Conservation (phyloP, 2,113 vertebrate genomes). For the Gallinago jamesoni region DNA sequence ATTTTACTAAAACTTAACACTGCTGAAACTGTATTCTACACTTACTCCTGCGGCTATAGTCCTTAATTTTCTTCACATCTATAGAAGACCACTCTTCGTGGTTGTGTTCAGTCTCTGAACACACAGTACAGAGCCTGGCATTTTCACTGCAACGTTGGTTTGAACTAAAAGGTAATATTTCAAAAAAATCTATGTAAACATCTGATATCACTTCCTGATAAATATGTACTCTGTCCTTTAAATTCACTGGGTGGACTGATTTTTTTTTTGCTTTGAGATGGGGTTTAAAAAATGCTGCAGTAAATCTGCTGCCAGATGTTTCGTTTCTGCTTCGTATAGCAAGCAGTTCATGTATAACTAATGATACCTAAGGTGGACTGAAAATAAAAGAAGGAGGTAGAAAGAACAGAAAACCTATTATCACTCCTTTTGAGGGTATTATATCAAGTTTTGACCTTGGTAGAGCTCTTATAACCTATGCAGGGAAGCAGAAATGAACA, state of each 20-base stretch:
- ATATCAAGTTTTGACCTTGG: background rate
- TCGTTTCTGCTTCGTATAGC: background rate
- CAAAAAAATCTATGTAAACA: background rate
- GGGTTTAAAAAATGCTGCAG: background rate
- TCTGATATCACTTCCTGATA: background rate
- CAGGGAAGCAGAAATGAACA: background rate
- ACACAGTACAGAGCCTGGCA: background rate
- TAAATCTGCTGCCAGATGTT: background rate
- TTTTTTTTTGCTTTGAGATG: background rate
- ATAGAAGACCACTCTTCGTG: background rate
- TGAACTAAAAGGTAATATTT: background rate
- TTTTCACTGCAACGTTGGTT: background rate
- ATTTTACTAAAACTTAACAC: background rate
- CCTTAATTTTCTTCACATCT: background rate
- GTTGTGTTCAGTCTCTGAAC: background rate
- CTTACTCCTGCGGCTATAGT: background rate
- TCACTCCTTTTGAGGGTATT: background rate
- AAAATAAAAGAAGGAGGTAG: background rate
- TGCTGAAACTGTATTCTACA: fast-evolving
- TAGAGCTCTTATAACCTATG: background rate
- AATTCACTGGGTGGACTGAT: background rate
- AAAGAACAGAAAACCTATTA: background rate
- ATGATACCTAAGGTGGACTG: background rate
- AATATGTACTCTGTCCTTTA: background rate
- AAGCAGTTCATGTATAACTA: background rate